These are phyloP conservation scores for Uria lomvia DNA, from an alignment of 2,113 vertebrate species.

Conservation along the genomic window DNA sequence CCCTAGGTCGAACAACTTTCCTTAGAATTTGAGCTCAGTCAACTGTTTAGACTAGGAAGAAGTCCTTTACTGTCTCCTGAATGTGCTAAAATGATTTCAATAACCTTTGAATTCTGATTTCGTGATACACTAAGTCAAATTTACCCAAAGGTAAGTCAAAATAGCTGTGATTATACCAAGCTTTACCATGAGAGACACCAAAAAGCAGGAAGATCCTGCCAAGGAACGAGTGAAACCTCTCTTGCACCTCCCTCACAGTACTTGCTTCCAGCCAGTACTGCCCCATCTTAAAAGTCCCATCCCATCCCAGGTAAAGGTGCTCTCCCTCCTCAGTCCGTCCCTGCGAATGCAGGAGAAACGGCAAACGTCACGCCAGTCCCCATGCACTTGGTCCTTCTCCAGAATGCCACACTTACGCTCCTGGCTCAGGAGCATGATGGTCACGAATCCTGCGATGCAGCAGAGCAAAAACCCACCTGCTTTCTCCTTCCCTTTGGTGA, in stretches of 20 bases:
- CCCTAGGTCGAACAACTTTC: background rate
- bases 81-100: background rate
- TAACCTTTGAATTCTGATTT: background rate
- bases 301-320: fast-evolving
- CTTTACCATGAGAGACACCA: background rate
- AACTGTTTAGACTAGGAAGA: background rate
- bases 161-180: background rate
- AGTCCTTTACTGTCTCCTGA: background rate
- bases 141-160: background rate
- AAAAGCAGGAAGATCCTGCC: background rate
- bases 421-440: background rate
- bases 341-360: fast-evolving
- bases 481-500: background rate
- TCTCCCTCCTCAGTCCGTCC: background rate
- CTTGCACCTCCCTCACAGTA: background rate
- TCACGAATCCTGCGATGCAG: background rate
- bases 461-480: background rate
- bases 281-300: background rate
- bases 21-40: background rate
- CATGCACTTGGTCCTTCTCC: background rate
- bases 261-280: background rate
- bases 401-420: background rate
- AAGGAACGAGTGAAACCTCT: background rate
- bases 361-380: background rate
- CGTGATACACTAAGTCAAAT: background rate